Base-by-base conservation (phyloP, 2,113 vertebrate species). In the Pionites leucogaster region DNA sequence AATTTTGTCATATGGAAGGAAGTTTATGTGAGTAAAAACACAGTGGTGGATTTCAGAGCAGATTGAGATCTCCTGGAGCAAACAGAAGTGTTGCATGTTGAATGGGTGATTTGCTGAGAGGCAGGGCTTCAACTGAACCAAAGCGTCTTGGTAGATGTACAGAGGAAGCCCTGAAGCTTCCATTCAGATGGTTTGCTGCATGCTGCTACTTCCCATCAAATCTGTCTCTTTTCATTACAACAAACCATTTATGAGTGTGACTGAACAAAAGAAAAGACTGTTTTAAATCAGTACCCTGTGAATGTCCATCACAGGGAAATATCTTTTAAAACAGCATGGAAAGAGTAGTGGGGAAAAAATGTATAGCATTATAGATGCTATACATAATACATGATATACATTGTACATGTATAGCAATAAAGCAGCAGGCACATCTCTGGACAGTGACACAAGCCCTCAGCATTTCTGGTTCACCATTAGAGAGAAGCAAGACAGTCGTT, bases 91-190 rank as follows among this genome's bases (percentile, higher is more conserved):
- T 35, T 83, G 63, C 2, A 1, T 24, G 27, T 52, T 60, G 41
- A 53, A 67, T 0, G 0, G 29, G 23, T 42, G 62, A 8, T 64
- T 90, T 86, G 67, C 69, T 83, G 69, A 55, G 33, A 86, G 17
- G 18, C n/a, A 72, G 50, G 22, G 25, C 20, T 94, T 74, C 17
- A 6, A 23, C 20, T 47, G 27, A 88, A 83, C 27, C 16, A 46
- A 44, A 49, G 10, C 0, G 0, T 63, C 49, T n/a, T 13, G 17
- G 44, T 4, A 55, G 62, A 52, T 7, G 41, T 49, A 37, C 0
- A 0, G 35, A 64, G 44, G 49, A 91, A 87, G 14, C 11, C 31
- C 42, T 39, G n/a, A 60, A 1, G 2, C 50, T 44, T 57, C 59
- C 64, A 64, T 37, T 19, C 4, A 27, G 46, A 5, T 11, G 4